Percentiles rank a stretch among this genome's conserved stretches.
Evolutionary conservation across 2,888 invertebrate species (phyloP).

Genomic region (Callyntrura guangdongensis): DNA sequence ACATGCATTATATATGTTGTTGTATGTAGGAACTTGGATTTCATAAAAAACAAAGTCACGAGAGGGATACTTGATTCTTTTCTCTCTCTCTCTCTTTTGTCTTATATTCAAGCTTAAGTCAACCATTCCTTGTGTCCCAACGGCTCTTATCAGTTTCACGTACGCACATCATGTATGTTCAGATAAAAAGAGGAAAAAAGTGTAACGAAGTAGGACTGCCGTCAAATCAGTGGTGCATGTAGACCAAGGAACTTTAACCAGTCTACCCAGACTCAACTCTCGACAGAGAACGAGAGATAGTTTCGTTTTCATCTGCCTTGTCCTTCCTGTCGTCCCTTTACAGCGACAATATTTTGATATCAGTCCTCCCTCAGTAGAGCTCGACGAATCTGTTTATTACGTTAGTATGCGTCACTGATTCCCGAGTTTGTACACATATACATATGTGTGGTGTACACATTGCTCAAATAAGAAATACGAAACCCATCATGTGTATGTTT

Average conservation of each 20-base stretch:
- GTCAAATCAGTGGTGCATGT: neutral
- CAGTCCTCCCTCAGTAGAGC: slow-evolving; percentile 49
- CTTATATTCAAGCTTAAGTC: slow-evolving; percentile 58
- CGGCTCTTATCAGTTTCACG: slow-evolving; percentile 77
- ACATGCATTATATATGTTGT: too few relatives aligned
- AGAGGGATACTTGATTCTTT: slow-evolving; percentile 53
- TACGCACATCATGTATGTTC: slow-evolving; percentile 52
- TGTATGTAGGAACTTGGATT: too few relatives aligned
- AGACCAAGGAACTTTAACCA: neutral
- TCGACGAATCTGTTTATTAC: neutral
- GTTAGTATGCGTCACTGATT: slow-evolving; percentile 39
- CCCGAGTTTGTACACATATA: neutral
- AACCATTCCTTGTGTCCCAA: slow-evolving; percentile 65
- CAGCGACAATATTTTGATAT: slow-evolving; percentile 56
- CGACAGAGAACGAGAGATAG: neutral
- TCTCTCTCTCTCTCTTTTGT: slow-evolving; percentile 11
- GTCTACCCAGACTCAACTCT: neutral
- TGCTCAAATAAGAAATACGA: neutral
- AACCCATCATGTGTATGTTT: neutral
- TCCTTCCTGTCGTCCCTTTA: slow-evolving; percentile 41
- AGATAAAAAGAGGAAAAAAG: slow-evolving; percentile 4
- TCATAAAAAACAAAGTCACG: slow-evolving; percentile 26
- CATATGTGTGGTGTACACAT: too few relatives aligned
- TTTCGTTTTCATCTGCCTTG: slow-evolving; percentile 31
- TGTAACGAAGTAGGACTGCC: neutral